Conservation (phyloP, 2,797 vertebrate species). For the Sebastes nivosus region DNA sequence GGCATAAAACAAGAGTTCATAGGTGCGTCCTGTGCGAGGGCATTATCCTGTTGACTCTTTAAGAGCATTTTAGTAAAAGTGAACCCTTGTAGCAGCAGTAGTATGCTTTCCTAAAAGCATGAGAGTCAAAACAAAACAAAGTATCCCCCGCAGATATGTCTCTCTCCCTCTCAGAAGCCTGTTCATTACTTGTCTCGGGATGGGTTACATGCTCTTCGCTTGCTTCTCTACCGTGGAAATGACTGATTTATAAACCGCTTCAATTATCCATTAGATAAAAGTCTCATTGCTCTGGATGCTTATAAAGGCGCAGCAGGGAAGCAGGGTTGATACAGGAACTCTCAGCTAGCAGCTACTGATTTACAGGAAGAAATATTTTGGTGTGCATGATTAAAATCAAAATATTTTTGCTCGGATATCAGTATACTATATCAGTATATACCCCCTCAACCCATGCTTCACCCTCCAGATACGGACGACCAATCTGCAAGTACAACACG, state of each 20-base stretch:
- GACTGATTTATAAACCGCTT: constrained; percentile 49
- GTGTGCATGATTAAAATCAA: not conserved
- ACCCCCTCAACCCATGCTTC: not conserved
- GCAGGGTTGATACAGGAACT: not conserved
- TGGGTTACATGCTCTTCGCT: not conserved
- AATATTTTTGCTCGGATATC: not conserved
- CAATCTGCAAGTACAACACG: not conserved
- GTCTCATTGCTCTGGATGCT: constrained; percentile 22
- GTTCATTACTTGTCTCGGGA: constrained; percentile 13
- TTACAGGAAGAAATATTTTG: not conserved
- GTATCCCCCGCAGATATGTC: constrained; percentile 27
- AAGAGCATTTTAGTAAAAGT: constrained; percentile 20
- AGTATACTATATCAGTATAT: not conserved
- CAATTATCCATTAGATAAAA: constrained; percentile 51
- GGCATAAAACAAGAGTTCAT: not conserved
- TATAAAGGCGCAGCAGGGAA: constrained; percentile 2
- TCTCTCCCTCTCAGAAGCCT: constrained; percentile 15
- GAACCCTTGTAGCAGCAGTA: not conserved
- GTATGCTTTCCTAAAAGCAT: constrained; percentile 30
- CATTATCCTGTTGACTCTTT: not conserved
- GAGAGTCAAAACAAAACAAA: constrained; percentile 32
- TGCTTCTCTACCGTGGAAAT: constrained; percentile 17
- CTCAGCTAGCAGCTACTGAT: not conserved
- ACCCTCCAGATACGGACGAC: not conserved
- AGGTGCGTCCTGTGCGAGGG: not conserved